Percentiles rank a stretch among this genome's conserved stretches.
Conservation (phyloP, 2,797 vertebrate species). For the Microctenopoma lineatum region DNA sequence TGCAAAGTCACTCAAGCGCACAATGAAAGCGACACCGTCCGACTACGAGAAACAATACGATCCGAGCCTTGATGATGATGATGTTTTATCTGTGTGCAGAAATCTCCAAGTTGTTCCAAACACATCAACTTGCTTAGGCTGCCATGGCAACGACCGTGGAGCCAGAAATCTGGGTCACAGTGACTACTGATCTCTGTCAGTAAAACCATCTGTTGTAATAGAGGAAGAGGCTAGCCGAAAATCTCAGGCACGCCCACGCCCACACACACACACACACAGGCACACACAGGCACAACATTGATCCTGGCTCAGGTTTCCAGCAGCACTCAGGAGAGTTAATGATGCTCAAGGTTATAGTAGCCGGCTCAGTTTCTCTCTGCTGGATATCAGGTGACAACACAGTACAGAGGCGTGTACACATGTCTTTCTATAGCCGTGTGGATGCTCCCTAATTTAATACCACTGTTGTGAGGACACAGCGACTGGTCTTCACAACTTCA, state of each 20-base stretch:
- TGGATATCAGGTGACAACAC: constrained; percentile 23
- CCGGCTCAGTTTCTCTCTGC: constrained; percentile 1
- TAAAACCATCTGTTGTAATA: constrained; percentile 66
- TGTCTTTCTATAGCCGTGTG: neutral
- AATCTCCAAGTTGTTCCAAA: constrained; percentile 30
- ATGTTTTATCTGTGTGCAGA: constrained; percentile 29
- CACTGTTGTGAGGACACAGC: neutral
- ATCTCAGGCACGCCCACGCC: neutral
- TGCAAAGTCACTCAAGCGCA: neutral
- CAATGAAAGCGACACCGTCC: neutral
- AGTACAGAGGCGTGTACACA: neutral
- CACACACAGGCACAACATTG: constrained; percentile 3
- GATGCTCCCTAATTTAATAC: neutral
- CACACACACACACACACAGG: constrained; percentile 2
- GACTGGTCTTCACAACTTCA: neutral
- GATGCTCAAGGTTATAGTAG: constrained; percentile 28
- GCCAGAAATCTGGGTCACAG: constrained; percentile 66
- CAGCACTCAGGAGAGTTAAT: constrained; percentile 43
- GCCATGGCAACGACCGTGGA: constrained; percentile 45
- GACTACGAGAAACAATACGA: neutral
- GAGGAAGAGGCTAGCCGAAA: constrained; percentile 17
- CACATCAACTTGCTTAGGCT: constrained; percentile 35
- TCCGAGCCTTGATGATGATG: neutral
- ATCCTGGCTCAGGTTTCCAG: constrained; percentile 45
- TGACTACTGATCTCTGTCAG: constrained; percentile 53